Evolutionary conservation across 1,140 invertebrate species (phyloP).

Genomic region (Nautilus pompilius): DNA sequence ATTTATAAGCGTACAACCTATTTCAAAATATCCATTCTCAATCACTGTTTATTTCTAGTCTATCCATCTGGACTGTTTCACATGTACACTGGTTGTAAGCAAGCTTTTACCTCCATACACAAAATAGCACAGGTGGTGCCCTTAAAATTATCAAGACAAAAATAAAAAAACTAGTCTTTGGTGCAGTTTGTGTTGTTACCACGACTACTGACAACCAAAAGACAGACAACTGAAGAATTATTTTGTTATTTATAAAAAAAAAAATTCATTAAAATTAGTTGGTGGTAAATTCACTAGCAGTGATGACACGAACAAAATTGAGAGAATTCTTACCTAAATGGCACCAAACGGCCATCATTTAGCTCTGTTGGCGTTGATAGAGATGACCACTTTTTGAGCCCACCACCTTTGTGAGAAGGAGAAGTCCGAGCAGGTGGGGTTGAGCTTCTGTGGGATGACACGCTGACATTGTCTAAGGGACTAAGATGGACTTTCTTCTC

Average conservation of each 20-base stretch:
- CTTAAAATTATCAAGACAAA: too few relatives aligned
- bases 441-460: constrained; percentile 19
- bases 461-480: constrained; percentile 34
- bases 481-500: constrained; percentile 17
- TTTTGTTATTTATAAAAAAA: background rate
- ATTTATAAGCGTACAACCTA: too few relatives aligned
- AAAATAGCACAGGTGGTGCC: too few relatives aligned
- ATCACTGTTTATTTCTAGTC: too few relatives aligned
- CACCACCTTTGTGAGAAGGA: constrained; percentile 16
- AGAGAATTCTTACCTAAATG: constrained; percentile 16
- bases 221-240: background rate
- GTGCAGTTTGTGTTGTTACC: too few relatives aligned
- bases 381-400: constrained; percentile 43
- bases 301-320: background rate
- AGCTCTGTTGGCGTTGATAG: constrained; percentile 29
- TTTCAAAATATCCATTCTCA: too few relatives aligned
- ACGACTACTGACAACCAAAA: too few relatives aligned
- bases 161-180: too few relatives aligned
- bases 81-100: too few relatives aligned
- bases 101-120: too few relatives aligned
- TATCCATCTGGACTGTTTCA: too few relatives aligned
- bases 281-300: background rate
- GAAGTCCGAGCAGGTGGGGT: constrained; percentile 18
- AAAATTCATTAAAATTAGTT: background rate
- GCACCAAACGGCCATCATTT: constrained; percentile 17